A percentile compares a stretch with the other conserved stretches of the same genome.
Conservation (phyloP, 2,888 invertebrate genomes). For the Idaea dimidiata region DNA sequence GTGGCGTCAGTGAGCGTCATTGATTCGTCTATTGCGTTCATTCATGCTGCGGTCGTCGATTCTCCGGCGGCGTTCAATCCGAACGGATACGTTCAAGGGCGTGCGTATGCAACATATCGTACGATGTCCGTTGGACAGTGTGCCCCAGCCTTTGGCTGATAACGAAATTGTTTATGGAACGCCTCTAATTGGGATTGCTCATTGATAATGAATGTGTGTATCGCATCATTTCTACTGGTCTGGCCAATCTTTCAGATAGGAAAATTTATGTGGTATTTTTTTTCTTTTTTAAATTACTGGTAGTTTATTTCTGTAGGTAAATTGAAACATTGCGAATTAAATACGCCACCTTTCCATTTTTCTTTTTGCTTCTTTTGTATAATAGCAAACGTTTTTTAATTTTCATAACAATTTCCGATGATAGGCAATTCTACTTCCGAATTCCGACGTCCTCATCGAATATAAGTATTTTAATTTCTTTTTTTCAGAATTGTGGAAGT, state of each 20-base stretch:
- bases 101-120: slow-evolving; percentile 32
- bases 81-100: slow-evolving; percentile 66
- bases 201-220: slow-evolving; percentile 6
- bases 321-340: no score
- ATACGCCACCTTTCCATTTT: no score
- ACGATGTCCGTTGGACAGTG: slow-evolving; percentile 21
- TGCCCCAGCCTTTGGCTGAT: slow-evolving; percentile 16
- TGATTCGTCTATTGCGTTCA: slow-evolving; percentile 23
- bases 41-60: slow-evolving; percentile 40
- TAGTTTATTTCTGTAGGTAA: no score
- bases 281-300: background rate
- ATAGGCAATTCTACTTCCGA: no score
- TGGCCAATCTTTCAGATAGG: slow-evolving; percentile 9
- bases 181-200: slow-evolving; percentile 16
- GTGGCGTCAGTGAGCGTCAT: slow-evolving; percentile 29
- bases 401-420: no score
- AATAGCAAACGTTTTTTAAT: no score
- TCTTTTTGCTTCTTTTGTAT: no score
- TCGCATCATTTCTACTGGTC: slow-evolving; percentile 14
- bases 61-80: slow-evolving; percentile 22
- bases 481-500: no score
- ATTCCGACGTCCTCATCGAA: no score
- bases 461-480: no score
- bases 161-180: slow-evolving; percentile 19
- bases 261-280: background rate